Evolutionary conservation across 2,888 invertebrate species (phyloP), one percentile per base, ranked within the genome.

Genomic region (Volucella inanis): DNA sequence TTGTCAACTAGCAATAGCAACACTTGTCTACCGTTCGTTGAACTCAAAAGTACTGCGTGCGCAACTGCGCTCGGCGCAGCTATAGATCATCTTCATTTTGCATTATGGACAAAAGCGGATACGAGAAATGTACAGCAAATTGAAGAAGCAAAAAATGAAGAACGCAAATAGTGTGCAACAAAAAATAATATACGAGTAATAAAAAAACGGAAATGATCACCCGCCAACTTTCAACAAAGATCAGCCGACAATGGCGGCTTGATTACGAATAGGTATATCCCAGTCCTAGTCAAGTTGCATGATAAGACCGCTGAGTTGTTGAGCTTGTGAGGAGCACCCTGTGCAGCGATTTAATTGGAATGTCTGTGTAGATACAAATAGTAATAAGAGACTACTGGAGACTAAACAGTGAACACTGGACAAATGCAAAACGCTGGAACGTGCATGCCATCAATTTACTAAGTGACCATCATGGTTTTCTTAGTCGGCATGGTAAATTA

Each of bases 1-100:
- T 72, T 79, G 79, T 72, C 72, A 72, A 61, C 65, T 61, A 72
- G 72, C 61, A 61, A 59, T 61, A 72, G 72, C 61, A 67, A 10
- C 50, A 61, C 67, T 70, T 70, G 62, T 62, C 68, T 49, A 31
- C 41, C 70, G 77, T 70, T 77, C 77, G 39, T 77, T 77, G 77
- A 79, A 79, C 79, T 18, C 61, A n/a, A n/a, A 22, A 47, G 45
- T 67, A 6, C 57, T 71, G 64, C 55, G 49, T 65, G 8, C 57
- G 50, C 50, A 45, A 71, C 64, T 22, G 50, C 47, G 14, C 43
- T 52, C 72, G 6, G 31, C 31, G 31, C 31, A 31, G 6, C 57
- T 45, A 50, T 59, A 65, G 45, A 10, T 67, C 57, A 65, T 79
- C 45, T 67, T 79, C 50, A 49, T 61, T 61, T 72, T n/a, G 59